Evolutionary conservation across 2,113 vertebrate species (phyloP).

Genomic region (Mohoua ochrocephala): DNA sequence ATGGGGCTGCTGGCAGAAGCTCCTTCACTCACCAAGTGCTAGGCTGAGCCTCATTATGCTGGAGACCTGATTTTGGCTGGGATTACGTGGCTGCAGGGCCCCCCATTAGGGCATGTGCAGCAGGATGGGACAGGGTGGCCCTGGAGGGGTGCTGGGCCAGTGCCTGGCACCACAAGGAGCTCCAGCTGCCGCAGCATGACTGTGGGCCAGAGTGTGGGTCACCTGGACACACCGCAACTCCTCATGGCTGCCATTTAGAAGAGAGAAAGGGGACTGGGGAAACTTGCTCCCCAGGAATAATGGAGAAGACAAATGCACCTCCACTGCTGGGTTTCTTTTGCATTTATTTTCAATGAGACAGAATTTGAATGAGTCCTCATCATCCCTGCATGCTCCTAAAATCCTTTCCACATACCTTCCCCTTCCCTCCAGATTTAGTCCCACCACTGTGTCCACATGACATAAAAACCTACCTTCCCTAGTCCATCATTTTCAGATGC

Average conservation of each 20-base stretch:
- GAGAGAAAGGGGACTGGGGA: background rate
- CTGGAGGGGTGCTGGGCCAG: background rate
- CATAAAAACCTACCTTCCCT: background rate
- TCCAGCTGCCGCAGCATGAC: background rate
- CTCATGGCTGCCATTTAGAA: background rate
- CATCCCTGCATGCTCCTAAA: background rate
- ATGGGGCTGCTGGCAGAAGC: background rate
- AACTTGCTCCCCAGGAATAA: background rate
- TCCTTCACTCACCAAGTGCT: background rate
- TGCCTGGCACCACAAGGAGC: background rate
- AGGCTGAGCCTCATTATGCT: background rate
- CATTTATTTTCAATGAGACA: background rate
- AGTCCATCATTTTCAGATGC: background rate
- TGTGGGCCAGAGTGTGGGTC: background rate
- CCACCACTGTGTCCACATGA: background rate
- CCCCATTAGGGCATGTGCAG: accelerated
- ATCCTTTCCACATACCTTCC: background rate
- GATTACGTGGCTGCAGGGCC: accelerated
- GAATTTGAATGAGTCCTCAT: background rate
- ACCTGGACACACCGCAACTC: background rate
- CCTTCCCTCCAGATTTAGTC: background rate
- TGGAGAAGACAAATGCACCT: background rate
- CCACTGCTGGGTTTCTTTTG: background rate
- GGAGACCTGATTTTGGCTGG: background rate
- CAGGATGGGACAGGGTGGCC: background rate